These are phyloP conservation scores for Prenolepis imparis DNA, from an alignment of 2,888 invertebrate genomes.

Conservation along the genomic window DNA sequence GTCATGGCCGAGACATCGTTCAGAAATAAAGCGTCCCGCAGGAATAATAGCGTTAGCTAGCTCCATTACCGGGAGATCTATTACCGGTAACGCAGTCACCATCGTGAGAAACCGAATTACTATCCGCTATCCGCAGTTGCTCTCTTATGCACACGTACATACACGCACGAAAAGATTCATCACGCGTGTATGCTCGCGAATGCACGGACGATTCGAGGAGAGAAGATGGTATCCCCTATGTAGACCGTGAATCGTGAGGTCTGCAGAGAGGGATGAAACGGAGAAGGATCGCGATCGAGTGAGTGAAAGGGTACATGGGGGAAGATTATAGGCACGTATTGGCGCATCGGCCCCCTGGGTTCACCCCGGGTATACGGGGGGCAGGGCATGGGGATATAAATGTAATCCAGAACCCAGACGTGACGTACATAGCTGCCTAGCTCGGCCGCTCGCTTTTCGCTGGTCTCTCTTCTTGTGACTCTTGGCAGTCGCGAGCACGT, in stretches of 20 bases:
- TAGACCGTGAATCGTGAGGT: background rate
- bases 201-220: constrained; percentile 26
- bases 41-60: constrained; percentile 71
- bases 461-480: constrained; percentile 61
- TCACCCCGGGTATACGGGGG: constrained; percentile 64
- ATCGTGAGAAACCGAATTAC: constrained; percentile 49
- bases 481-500: constrained; percentile 48
- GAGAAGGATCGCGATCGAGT: constrained; percentile 42
- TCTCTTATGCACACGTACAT: constrained; percentile 31
- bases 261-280: constrained; percentile 24
- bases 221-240: background rate
- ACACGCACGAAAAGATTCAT: constrained; percentile 5
- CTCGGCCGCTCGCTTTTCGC: constrained; percentile 60
- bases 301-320: constrained; percentile 67
- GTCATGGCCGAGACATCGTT: constrained; percentile 78
- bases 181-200: background rate
- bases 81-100: constrained; percentile 56
- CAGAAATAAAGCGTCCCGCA: constrained; percentile 76
- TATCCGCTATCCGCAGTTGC: constrained; percentile 8
- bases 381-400: constrained; percentile 79
- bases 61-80: constrained; percentile 50
- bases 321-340: constrained; percentile 85
- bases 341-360: constrained; percentile 84
- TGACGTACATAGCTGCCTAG: constrained; percentile 82
- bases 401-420: constrained; percentile 85